Evolutionary conservation across 2,113 vertebrate genomes (phyloP).

Genomic region (Macaca mulatta): DNA sequence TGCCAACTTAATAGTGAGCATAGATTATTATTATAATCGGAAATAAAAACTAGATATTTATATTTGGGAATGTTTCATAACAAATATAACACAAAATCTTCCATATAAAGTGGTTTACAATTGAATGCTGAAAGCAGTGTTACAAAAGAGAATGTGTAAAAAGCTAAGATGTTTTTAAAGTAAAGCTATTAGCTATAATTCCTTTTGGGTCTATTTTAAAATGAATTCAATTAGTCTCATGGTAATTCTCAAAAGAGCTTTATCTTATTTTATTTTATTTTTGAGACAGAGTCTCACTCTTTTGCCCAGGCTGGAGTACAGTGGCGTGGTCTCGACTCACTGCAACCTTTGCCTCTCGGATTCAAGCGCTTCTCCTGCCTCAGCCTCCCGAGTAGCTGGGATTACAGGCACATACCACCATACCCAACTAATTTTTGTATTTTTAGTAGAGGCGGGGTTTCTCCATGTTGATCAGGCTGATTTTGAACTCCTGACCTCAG

Average conservation of each 20-base stretch:
- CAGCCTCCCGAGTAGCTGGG: no score
- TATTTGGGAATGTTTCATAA: constrained; percentile 9
- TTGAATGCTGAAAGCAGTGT: background rate
- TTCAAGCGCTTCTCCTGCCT: no score
- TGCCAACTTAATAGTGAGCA: constrained; percentile 32
- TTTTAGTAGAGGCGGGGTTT: no score
- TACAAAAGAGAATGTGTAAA: constrained; percentile 7
- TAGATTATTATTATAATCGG: constrained; percentile 1
- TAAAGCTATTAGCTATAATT: background rate
- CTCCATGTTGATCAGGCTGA: no score
- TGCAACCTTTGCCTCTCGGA: no score
- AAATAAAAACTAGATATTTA: constrained; percentile 43
- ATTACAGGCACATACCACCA: no score
- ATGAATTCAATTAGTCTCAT: background rate
- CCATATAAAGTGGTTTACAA: background rate
- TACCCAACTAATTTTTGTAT: no score
- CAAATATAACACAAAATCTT: background rate
- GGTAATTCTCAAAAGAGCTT: background rate
- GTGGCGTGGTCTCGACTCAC: no score
- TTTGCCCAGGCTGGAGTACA: no score
- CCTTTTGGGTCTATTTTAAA: background rate
- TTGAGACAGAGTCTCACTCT: no score
- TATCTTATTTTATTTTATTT: no score
- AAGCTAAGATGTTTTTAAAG: background rate
- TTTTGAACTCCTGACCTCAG: no score